Evolutionary conservation across 2,113 vertebrate species (phyloP).

Genomic region (Lophura nycthemera): DNA sequence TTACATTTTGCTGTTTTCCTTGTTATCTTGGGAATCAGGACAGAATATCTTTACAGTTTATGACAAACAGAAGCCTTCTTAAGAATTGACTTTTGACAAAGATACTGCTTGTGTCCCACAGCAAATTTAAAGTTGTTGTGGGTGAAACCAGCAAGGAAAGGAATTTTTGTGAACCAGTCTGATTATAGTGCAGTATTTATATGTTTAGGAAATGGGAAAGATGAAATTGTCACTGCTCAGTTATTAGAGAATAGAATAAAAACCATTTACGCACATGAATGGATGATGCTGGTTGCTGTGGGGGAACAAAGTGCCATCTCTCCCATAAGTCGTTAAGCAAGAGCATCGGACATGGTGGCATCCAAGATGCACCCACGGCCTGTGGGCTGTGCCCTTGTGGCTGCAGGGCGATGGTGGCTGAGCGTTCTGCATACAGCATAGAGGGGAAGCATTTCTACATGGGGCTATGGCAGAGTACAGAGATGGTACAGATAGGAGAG

Average conservation of each 20-base stretch:
- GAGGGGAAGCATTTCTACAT: background rate
- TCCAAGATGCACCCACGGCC: too few relatives aligned
- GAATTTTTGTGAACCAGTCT: background rate
- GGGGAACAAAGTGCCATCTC: fast-evolving
- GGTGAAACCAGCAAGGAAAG: background rate
- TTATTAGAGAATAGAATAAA: background rate
- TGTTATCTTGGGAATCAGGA: background rate
- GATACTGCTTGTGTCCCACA: background rate
- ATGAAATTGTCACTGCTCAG: background rate
- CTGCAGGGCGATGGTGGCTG: fast-evolving
- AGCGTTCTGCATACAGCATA: background rate
- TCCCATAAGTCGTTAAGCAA: background rate
- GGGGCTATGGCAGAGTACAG: background rate
- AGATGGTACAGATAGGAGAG: background rate
- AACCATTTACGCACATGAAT: fast-evolving
- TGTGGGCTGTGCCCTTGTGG: too few relatives aligned
- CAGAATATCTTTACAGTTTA: background rate
- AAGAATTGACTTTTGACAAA: background rate
- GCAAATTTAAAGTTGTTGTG: background rate
- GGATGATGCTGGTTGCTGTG: background rate
- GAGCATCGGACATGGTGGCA: background rate
- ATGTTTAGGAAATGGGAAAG: background rate
- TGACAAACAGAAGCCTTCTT: background rate
- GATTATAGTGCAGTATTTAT: background rate
- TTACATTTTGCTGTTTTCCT: background rate